Evolutionary conservation across 2,888 invertebrate genomes (phyloP).

Genomic region (Gymnocheta viridis): DNA sequence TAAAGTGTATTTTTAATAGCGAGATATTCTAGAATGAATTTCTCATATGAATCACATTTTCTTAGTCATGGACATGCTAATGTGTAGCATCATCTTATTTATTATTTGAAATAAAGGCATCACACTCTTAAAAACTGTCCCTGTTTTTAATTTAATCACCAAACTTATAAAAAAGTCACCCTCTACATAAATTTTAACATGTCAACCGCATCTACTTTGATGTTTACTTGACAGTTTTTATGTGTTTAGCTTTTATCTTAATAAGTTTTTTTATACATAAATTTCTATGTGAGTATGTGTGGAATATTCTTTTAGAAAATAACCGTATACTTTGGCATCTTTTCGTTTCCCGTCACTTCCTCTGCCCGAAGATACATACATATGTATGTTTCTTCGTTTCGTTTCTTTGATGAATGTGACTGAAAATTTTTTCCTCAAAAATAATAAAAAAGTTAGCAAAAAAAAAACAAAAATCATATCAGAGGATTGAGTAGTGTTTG

Average conservation of each 20-base stretch:
- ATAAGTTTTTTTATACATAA: conserved; percentile 20
- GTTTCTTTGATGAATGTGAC: conserved; percentile 58
- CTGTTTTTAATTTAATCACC: too few relatives aligned
- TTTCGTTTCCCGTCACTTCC: background rate
- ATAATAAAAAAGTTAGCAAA: background rate
- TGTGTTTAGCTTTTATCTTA: conserved; percentile 76
- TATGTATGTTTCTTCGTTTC: background rate
- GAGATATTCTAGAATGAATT: too few relatives aligned
- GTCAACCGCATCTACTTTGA: conserved; percentile 80
- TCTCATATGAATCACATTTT: too few relatives aligned
- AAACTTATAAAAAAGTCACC: background rate
- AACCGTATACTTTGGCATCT: conserved; percentile 46
- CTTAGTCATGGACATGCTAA: too few relatives aligned
- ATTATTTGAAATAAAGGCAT: too few relatives aligned
- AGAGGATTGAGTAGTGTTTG: conserved; percentile 57
- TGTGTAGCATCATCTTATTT: too few relatives aligned
- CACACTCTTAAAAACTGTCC: too few relatives aligned
- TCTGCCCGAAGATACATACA: conserved; percentile 1
- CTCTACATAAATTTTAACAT: conserved; percentile 74
- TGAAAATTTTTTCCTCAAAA: conserved; percentile 13
- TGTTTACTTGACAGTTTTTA: conserved; percentile 79
- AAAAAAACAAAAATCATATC: conserved; percentile 28
- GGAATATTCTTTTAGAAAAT: conserved; percentile 9
- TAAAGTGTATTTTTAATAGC: too few relatives aligned
- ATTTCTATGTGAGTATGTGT: background rate